These are phyloP conservation scores for Phylloscopus trochilus DNA, from an alignment of 2,113 vertebrate genomes.

Conservation along the genomic window DNA sequence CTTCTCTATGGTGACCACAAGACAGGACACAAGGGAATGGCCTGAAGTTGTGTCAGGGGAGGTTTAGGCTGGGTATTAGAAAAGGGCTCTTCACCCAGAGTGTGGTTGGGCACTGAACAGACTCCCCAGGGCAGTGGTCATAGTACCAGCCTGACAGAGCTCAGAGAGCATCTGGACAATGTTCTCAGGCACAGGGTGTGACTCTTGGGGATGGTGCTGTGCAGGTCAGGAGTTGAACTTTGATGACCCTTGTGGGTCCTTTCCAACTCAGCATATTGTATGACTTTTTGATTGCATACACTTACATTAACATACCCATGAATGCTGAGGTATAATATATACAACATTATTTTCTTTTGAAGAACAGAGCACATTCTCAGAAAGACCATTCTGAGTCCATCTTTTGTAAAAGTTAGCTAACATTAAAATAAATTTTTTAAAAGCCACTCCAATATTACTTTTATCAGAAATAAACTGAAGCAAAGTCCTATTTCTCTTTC, in stretches of 20 bases:
- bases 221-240: neutral
- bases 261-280: neutral
- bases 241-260: neutral
- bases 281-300: neutral
- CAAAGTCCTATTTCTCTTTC: neutral
- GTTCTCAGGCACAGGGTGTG: neutral
- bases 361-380: neutral
- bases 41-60: too few relatives aligned
- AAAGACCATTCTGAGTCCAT: neutral
- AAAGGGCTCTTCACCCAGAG: neutral
- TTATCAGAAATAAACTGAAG: neutral
- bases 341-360: neutral
- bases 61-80: neutral
- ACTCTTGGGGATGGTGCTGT: too few relatives aligned
- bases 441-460: neutral
- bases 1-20: neutral
- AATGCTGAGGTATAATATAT: neutral
- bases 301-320: neutral
- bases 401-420: neutral
- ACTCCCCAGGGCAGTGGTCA: neutral
- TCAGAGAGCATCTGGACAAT: fast-evolving
- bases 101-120: neutral
- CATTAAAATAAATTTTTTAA: neutral
- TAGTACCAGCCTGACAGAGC: neutral
- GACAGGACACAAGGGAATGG: fast-evolving